Evolutionary conservation across 2,888 invertebrate genomes (phyloP).

Genomic region (Lypha dubia): DNA sequence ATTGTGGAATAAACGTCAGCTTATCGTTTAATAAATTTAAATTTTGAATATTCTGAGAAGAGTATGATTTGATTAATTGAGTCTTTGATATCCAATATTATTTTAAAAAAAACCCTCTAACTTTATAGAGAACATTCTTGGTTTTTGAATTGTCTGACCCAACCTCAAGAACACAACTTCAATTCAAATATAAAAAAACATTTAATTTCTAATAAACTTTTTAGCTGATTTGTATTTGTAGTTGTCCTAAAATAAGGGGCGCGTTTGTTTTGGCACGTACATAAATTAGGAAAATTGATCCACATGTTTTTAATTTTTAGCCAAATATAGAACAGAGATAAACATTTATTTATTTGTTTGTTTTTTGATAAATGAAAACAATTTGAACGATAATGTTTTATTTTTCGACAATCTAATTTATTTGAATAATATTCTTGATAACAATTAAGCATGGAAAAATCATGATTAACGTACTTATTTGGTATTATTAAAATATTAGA

Average conservation of each 20-base stretch:
- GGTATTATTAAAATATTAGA: too few relatives aligned
- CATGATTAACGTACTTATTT: too few relatives aligned
- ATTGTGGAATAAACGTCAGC: too few relatives aligned
- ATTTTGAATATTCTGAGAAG: too few relatives aligned
- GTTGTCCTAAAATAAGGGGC: conserved; percentile 45
- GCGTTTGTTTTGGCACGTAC: conserved; percentile 53
- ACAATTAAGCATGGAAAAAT: neutral
- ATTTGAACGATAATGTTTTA: neutral
- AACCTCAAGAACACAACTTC: neutral
- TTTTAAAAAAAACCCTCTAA: too few relatives aligned
- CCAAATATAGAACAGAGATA: neutral
- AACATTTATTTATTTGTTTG: neutral
- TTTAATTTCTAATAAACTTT: neutral
- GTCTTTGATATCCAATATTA: too few relatives aligned
- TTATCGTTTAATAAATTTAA: too few relatives aligned
- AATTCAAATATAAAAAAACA: neutral
- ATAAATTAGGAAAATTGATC: conserved; percentile 28
- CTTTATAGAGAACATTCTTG: too few relatives aligned
- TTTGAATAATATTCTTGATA: neutral
- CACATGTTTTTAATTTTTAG: neutral
- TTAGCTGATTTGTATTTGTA: conserved; percentile 20
- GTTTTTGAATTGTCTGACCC: neutral
- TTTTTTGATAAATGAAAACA: neutral
- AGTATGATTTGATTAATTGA: too few relatives aligned
- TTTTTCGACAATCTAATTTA: neutral